These are phyloP conservation scores for Syrista parreyssii DNA, from an alignment of 2,888 invertebrate species.

Conservation along the genomic window DNA sequence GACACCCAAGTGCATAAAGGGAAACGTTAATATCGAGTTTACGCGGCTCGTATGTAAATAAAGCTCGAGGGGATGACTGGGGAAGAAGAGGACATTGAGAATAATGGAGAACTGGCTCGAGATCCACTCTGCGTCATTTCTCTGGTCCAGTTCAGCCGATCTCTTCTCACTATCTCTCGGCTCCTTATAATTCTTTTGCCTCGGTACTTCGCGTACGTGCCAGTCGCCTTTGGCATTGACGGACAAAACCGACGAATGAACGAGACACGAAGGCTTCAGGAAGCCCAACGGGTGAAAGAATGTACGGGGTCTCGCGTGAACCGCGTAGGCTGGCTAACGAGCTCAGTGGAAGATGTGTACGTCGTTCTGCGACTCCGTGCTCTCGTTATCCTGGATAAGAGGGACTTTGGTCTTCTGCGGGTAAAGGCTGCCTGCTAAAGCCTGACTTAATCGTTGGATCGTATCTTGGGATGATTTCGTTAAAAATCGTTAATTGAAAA, in stretches of 20 bases:
- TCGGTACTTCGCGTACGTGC: not conserved
- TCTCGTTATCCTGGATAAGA: constrained; percentile 53
- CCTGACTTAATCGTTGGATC: constrained; percentile 57
- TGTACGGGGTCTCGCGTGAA: constrained; percentile 49
- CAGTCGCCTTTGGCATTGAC: constrained; percentile 27
- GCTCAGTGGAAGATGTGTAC: constrained; percentile 50
- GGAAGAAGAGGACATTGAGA: not conserved
- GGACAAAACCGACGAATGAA: constrained; percentile 32
- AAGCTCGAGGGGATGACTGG: constrained; percentile 36
- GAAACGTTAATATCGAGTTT: constrained; percentile 62
- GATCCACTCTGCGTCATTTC: not conserved
- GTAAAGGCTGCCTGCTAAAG: constrained; percentile 11
- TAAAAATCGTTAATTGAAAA: not conserved
- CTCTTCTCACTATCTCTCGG: not conserved
- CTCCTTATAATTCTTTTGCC: not conserved
- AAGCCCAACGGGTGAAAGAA: constrained; percentile 25
- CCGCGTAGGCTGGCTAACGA: constrained; percentile 60
- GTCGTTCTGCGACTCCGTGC: constrained; percentile 44
- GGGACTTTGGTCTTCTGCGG: not conserved
- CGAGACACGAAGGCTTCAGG: constrained; percentile 20
- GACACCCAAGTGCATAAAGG: constrained; percentile 63
- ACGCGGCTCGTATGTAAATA: constrained; percentile 64
- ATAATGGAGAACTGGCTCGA: not conserved
- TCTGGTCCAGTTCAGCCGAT: not conserved
- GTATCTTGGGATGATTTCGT: constrained; percentile 41